Percentiles rank a stretch among this genome's conserved stretches.
Conservation (phyloP, 2,888 invertebrate genomes). For the Epinotia ramella region DNA sequence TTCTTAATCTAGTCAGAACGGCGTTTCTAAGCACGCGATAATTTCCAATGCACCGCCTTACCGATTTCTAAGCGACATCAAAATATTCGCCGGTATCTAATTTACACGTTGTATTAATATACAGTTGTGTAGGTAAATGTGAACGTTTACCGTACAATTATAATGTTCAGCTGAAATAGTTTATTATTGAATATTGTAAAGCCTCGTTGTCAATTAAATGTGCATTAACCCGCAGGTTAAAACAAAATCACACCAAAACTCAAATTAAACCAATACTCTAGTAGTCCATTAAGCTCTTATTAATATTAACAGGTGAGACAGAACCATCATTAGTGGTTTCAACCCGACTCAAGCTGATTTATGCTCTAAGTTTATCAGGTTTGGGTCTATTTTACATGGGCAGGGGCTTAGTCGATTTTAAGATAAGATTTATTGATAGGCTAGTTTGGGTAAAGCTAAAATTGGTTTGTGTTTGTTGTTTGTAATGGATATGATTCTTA, state of each 20-base stretch:
- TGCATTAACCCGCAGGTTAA: not conserved
- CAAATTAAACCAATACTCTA: constrained; percentile 16
- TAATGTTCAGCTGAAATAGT: too few relatives aligned
- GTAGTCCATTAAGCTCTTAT: constrained; percentile 31
- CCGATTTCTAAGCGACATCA: too few relatives aligned
- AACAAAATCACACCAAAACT: constrained; percentile 15
- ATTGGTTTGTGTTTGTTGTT: not conserved
- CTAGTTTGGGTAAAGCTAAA: not conserved
- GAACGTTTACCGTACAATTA: too few relatives aligned
- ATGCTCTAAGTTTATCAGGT: constrained; percentile 12
- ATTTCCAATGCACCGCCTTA: too few relatives aligned
- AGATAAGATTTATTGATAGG: constrained; percentile 33
- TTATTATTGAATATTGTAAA: not conserved
- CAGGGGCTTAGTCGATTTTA: not conserved
- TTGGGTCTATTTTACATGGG: constrained; percentile 18
- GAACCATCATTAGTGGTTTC: constrained; percentile 28
- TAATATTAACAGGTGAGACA: constrained; percentile 26
- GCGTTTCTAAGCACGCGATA: too few relatives aligned
- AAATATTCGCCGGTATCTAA: too few relatives aligned
- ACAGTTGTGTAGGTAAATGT: too few relatives aligned
- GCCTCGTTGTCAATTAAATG: not conserved
- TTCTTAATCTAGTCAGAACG: too few relatives aligned
- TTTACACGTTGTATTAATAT: too few relatives aligned
- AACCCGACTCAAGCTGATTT: constrained; percentile 8
- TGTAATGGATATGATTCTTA: not conserved